phyloP scores from a whole-genome alignment of 1,140 invertebrate species.

The Drosophila navojoa region DNA sequence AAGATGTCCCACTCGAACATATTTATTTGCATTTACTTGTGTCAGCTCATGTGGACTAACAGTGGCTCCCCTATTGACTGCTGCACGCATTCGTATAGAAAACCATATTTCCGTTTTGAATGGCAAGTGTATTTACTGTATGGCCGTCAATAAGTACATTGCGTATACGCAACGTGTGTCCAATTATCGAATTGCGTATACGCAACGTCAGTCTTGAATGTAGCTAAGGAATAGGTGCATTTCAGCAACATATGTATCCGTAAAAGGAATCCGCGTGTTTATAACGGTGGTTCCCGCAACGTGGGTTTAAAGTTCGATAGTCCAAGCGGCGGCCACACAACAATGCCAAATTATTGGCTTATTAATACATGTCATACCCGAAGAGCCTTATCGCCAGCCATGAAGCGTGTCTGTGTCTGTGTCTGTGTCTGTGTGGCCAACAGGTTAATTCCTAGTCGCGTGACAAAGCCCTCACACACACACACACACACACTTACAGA shows the following conservation, averaged over 20 bases:
- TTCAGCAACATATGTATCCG: too few species aligned
- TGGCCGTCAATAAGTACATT: too few species aligned
- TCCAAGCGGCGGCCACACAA: constrained; percentile 4
- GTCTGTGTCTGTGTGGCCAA: constrained; percentile 32
- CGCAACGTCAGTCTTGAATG: neutral
- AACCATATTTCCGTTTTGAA: too few species aligned
- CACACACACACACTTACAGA: too few species aligned
- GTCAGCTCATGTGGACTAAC: too few species aligned
- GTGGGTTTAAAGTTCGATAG: constrained; percentile 33
- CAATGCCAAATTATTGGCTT: constrained; percentile 5
- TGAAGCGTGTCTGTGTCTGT: constrained; percentile 31
- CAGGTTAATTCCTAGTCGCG: constrained; percentile 37
- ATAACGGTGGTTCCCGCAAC: constrained; percentile 2
- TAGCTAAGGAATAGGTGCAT: too few species aligned
- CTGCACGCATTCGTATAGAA: too few species aligned
- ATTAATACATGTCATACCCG: constrained; percentile 8
- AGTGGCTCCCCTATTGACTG: too few species aligned
- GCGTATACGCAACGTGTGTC: neutral
- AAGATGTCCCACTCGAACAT: too few species aligned
- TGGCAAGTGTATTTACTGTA: neutral
- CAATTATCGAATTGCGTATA: constrained; percentile 1
- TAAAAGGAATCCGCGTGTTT: neutral
- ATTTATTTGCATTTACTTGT: too few species aligned
- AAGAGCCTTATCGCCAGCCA: constrained; percentile 19
- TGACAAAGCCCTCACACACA: constrained; percentile 19